These are phyloP conservation scores for Eucidaris tribuloides DNA, from an alignment of 35 echinoderm and acorn worm species.

Conservation along the genomic window DNA sequence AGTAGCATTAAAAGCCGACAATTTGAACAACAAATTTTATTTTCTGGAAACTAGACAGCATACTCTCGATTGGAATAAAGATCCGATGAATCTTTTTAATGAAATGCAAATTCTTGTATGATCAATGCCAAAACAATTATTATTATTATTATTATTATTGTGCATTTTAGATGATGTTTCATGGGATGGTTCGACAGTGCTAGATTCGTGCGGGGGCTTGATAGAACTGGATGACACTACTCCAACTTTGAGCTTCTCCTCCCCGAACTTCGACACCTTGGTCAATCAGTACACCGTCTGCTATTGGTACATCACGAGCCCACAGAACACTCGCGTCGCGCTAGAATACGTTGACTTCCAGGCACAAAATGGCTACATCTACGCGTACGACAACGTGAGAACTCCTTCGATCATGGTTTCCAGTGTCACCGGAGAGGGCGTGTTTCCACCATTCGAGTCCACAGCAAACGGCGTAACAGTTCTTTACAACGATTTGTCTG, in stretches of 20 bases:
- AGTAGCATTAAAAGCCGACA: too few species aligned
- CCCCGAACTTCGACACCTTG: not conserved
- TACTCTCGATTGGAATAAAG: too few species aligned
- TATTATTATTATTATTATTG: too few species aligned
- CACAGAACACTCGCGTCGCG: not conserved
- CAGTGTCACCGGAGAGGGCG: conserved; percentile 4
- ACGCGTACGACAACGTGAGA: not conserved
- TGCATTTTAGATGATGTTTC: too few species aligned
- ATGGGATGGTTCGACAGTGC: not conserved
- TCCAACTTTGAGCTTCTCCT: not conserved
- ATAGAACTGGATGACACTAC: not conserved
- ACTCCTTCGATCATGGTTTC: not conserved
- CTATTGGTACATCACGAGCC: conserved; percentile 22
- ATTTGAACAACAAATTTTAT: too few species aligned
- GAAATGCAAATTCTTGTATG: too few species aligned
- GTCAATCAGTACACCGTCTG: conserved; percentile 7
- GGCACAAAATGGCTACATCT: not conserved
- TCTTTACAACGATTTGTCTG: conserved; percentile 11
- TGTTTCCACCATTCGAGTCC: not conserved
- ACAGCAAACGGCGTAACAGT: not conserved
- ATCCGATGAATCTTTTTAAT: too few species aligned
- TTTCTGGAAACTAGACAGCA: too few species aligned
- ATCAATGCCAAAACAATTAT: too few species aligned
- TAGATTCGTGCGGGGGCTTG: not conserved
- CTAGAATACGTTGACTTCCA: not conserved